Evolutionary conservation across 30 jellyfish, hydroid and myxozoan genomes (phyloP).

Genomic region (Turritopsis rubra): DNA sequence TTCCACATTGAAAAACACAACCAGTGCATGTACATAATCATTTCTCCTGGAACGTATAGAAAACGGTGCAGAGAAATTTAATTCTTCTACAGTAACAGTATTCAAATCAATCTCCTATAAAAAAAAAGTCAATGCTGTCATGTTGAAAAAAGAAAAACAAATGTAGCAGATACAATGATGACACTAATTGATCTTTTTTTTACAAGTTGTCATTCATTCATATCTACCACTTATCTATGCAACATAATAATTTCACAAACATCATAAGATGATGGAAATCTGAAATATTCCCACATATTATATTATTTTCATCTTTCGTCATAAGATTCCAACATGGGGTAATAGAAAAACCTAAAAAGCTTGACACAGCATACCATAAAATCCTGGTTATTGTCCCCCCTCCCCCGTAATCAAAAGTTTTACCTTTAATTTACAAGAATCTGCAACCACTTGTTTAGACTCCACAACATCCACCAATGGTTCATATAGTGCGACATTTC

Average conservation of each 20-base stretch:
- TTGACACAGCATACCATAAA: too few species aligned
- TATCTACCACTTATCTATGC: too few species aligned
- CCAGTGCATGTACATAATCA: slow-evolving; percentile 97
- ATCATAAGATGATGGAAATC: too few species aligned
- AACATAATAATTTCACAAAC: too few species aligned
- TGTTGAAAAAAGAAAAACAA: not conserved
- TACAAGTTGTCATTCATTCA: too few species aligned
- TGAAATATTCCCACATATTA: too few species aligned
- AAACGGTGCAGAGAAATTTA: slow-evolving; percentile 74
- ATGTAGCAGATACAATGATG: not conserved
- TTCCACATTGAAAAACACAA: slow-evolving; percentile 78
- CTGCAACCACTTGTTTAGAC: slow-evolving; percentile 78
- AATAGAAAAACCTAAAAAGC: not conserved
- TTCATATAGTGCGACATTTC: slow-evolving; percentile 85
- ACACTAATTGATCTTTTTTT: too few species aligned
- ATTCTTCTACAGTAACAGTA: slow-evolving; percentile 69
- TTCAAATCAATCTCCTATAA: slow-evolving; percentile 83
- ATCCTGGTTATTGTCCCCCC: not conserved
- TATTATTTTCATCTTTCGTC: too few species aligned
- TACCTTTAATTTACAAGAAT: slow-evolving; percentile 77
- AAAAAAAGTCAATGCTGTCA: not conserved
- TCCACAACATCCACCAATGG: slow-evolving; percentile 99
- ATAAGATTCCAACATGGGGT: too few species aligned
- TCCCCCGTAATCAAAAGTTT: not conserved
- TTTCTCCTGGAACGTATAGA: slow-evolving; percentile 60